phyloP scores from a whole-genome alignment of 2,113 vertebrate species.

The Tautogolabrus adspersus region DNA sequence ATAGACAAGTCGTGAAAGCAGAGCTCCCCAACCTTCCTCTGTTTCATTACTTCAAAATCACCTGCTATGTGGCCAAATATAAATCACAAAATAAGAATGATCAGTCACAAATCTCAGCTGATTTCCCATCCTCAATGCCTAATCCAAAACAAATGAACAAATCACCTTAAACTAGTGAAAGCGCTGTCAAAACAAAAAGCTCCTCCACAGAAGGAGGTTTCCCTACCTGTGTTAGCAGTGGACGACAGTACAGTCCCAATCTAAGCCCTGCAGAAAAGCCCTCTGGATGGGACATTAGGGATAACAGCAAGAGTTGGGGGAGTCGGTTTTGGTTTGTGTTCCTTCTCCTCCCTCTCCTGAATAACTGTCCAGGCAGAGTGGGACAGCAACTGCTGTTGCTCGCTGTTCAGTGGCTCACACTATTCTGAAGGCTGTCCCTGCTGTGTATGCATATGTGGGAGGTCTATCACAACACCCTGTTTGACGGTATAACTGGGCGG shows the following conservation, averaged over 20 bases:
- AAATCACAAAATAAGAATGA: conserved; percentile 4
- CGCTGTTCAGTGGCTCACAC: conserved; percentile 42
- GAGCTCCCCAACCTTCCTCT: conserved; percentile 53
- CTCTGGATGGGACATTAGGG: conserved; percentile 36
- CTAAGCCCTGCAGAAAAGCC: conserved; percentile 49
- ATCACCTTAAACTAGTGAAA: conserved; percentile 15
- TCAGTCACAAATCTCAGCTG: conserved; percentile 6
- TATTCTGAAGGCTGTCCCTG: conserved; percentile 51
- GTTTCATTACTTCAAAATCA: conserved; percentile 56
- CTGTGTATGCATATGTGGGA: conserved; percentile 66
- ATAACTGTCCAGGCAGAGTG: conserved; percentile 41
- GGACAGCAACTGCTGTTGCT: conserved; percentile 44
- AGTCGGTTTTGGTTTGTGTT: conserved; percentile 46
- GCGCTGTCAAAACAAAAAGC: conserved; percentile 21
- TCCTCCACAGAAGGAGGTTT: conserved; percentile 17
- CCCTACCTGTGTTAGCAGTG: conserved; percentile 69
- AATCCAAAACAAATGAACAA: conserved; percentile 18
- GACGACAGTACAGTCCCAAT: conserved; percentile 40
- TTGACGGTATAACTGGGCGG: conserved; percentile 37
- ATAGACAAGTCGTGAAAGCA: conserved; percentile 68
- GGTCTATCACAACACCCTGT: conserved; percentile 70
- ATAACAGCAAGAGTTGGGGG: conserved; percentile 39
- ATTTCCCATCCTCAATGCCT: conserved; percentile 9
- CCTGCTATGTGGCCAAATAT: conserved; percentile 41
- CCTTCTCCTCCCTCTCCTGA: conserved; percentile 45